Conservation (phyloP, 1,140 invertebrate genomes). For the Diabrotica undecimpunctata region DNA sequence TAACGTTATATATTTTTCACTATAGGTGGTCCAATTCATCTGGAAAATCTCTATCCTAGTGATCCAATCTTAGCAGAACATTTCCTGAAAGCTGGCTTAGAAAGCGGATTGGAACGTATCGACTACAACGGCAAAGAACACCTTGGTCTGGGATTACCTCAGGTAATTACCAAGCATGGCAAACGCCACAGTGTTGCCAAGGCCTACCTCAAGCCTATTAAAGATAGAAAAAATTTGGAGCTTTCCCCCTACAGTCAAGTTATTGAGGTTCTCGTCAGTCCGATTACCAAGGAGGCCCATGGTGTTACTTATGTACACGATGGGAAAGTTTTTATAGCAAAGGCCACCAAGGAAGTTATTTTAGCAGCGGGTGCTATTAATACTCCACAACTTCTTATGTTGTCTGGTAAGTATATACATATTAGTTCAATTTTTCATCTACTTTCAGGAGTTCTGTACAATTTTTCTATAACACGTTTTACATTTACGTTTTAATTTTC, state of each 20-base stretch:
- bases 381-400: conserved; percentile 72
- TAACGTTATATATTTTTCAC: background rate
- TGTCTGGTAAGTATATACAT: conserved; percentile 56
- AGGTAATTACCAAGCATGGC: conserved; percentile 58
- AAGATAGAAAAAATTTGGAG: conserved; percentile 62
- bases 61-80: conserved; percentile 44
- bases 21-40: conserved; percentile 53
- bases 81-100: conserved; percentile 60
- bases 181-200: conserved; percentile 55
- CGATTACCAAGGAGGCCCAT: conserved; percentile 54
- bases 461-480: background rate
- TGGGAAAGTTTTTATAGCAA: conserved; percentile 45
- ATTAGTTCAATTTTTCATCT: too few species aligned
- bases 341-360: conserved; percentile 63
- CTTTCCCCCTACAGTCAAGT: conserved; percentile 55
- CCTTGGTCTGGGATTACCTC: conserved; percentile 62
- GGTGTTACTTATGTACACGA: conserved; percentile 60
- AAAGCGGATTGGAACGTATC: conserved; percentile 51
- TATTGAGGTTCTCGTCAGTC: conserved; percentile 60
- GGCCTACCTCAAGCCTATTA: conserved; percentile 53
- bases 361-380: conserved; percentile 68
- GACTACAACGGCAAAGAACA: conserved; percentile 64
- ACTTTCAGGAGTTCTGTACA: background rate
- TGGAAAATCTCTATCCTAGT: conserved; percentile 57
- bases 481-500: background rate